Evolutionary conservation across 2,797 vertebrate species (phyloP).

Genomic region (Rhabdomys pumilio): DNA sequence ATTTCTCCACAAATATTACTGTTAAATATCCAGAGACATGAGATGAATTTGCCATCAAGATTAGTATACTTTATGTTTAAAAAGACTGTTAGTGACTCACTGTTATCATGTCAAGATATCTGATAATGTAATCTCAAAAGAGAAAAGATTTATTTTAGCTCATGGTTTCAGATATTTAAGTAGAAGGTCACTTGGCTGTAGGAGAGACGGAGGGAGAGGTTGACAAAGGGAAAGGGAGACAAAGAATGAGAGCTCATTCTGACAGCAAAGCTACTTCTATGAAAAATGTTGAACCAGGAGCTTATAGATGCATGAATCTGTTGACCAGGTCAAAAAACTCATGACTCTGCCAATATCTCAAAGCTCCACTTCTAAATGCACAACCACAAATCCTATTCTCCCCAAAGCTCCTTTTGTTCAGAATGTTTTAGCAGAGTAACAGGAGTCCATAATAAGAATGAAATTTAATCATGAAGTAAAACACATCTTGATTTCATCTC

Average conservation of each 20-base stretch:
- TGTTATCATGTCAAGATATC: background rate
- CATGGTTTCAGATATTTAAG: background rate
- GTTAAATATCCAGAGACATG: background rate
- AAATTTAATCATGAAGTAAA: conserved; percentile 23
- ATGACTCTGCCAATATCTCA: no score
- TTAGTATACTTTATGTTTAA: background rate
- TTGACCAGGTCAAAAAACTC: background rate
- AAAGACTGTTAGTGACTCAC: background rate
- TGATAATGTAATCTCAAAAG: background rate
- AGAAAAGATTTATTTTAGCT: background rate
- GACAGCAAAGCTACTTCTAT: background rate
- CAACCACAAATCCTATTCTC: background rate
- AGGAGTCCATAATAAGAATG: background rate
- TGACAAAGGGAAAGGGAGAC: background rate
- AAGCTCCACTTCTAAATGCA: background rate
- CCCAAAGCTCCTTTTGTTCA: background rate
- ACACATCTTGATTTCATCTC: background rate
- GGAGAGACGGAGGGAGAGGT: background rate
- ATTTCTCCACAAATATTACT: conserved; percentile 20
- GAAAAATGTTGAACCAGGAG: background rate
- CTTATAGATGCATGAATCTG: background rate
- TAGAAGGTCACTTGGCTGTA: background rate
- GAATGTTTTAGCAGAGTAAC: background rate
- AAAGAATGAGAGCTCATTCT: background rate
- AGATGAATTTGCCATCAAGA: conserved; percentile 19